A percentile compares a stretch with the other conserved stretches of the same genome.
phyloP scores from a whole-genome alignment of 2,113 vertebrate species.

The Carassius gibelio region DNA sequence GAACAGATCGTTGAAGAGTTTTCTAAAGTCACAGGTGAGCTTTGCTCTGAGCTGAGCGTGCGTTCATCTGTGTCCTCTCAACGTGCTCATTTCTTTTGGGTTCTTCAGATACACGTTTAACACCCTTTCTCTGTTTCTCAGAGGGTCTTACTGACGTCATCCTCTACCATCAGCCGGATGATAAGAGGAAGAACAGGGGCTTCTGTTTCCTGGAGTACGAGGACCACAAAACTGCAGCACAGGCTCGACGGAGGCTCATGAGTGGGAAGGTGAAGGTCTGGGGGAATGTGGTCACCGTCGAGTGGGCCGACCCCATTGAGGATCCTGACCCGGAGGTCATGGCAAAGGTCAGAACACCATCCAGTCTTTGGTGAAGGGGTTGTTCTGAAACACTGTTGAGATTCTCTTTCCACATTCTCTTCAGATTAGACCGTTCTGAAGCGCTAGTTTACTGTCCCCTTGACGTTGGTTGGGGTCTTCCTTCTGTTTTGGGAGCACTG shows the following conservation, averaged over 20 bases:
- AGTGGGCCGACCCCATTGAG: constrained; percentile 99
- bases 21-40: constrained; percentile 95
- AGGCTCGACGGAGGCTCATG: constrained; percentile 95
- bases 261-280: constrained; percentile 99
- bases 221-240: constrained; percentile 97
- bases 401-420: neutral
- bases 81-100: neutral
- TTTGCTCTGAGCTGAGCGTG: neutral
- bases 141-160: constrained; percentile 98
- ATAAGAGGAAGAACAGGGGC: constrained; percentile 97
- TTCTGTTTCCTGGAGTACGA: constrained; percentile 99
- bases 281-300: constrained; percentile 96
- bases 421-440: neutral
- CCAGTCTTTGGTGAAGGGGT: neutral
- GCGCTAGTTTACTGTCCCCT: neutral
- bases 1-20: constrained; percentile 99
- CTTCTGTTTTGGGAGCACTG: neutral
- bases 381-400: neutral
- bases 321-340: constrained; percentile 98
- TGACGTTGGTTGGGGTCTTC: too few species aligned
- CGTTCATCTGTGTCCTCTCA: neutral
- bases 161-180: constrained; percentile 95
- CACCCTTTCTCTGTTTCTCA: constrained; percentile 52
- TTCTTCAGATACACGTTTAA: neutral
- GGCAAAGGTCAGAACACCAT: constrained; percentile 85